These are phyloP conservation scores for Scarus forsteni DNA, from an alignment of 2,797 vertebrate genomes.

Conservation along the genomic window DNA sequence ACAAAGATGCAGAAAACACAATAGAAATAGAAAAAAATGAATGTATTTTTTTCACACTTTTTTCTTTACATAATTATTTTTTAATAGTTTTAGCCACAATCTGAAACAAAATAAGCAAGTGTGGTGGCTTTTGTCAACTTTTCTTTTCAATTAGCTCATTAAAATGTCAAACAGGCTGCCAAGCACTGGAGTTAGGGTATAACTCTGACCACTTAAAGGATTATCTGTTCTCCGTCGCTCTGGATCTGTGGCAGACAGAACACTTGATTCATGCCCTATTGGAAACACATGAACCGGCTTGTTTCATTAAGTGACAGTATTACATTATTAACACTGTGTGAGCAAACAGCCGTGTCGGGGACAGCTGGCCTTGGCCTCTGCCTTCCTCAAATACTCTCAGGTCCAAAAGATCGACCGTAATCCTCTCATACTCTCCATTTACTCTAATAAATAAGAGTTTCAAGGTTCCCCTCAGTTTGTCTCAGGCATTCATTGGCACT, in stretches of 20 bases:
- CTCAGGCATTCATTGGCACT: conserved; percentile 40
- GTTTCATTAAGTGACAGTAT: conserved; percentile 56
- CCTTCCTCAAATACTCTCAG: conserved; percentile 26
- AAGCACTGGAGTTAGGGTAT: conserved; percentile 19
- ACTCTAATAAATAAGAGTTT: conserved; percentile 19
- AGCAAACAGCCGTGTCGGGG: conserved; percentile 30
- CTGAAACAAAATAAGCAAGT: too few relatives aligned
- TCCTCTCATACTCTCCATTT: conserved; percentile 10
- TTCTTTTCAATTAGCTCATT: conserved; percentile 30
- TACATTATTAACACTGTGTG: conserved; percentile 46
- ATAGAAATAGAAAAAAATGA: too few relatives aligned
- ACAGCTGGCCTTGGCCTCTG: conserved; percentile 36
- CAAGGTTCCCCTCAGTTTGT: conserved; percentile 41
- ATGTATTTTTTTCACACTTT: too few relatives aligned
- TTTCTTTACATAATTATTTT: too few relatives aligned
- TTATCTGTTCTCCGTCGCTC: conserved; percentile 32
- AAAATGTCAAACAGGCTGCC: conserved; percentile 12
- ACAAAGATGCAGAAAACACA: too few relatives aligned
- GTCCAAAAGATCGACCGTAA: conserved; percentile 29
- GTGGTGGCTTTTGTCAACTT: not conserved
- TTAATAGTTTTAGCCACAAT: too few relatives aligned
- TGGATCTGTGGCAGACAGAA: conserved; percentile 24
- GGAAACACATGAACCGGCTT: conserved; percentile 56
- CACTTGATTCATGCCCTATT: conserved; percentile 34
- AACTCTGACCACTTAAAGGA: conserved; percentile 22